A percentile compares a stretch with the other conserved stretches of the same genome.
Evolutionary conservation across 2,113 vertebrate species (phyloP).

Genomic region (Athene cunicularia): DNA sequence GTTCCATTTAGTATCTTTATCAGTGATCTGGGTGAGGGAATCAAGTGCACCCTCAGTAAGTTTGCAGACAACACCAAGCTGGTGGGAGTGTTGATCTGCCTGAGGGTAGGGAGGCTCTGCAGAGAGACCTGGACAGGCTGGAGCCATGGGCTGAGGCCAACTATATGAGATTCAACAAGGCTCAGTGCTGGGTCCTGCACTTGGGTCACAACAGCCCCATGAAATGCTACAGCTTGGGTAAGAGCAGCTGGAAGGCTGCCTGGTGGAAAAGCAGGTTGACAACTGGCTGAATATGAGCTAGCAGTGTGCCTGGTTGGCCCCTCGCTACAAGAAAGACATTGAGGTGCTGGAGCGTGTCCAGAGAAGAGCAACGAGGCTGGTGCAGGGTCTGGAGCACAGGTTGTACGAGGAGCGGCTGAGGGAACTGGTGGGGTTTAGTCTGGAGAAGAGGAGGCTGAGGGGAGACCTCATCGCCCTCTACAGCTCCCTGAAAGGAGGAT

Average conservation of each 20-base stretch:
- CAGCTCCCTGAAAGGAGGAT: background rate
- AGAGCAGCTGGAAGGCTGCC: background rate
- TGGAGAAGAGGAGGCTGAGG: background rate
- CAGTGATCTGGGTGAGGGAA: too few relatives aligned
- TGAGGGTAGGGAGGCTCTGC: too few relatives aligned
- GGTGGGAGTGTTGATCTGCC: too few relatives aligned
- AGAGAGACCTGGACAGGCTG: too few relatives aligned
- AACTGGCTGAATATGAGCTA: background rate
- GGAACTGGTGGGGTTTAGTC: background rate
- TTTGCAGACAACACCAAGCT: too few relatives aligned
- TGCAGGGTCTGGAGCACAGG: background rate
- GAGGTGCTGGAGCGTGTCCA: accelerated
- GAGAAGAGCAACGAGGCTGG: accelerated
- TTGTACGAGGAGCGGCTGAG: accelerated
- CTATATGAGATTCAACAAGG: too few relatives aligned
- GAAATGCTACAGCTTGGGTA: too few relatives aligned
- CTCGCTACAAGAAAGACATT: background rate
- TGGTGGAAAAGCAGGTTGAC: background rate
- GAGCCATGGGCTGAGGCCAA: too few relatives aligned
- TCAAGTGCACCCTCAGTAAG: too few relatives aligned
- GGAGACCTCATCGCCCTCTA: background rate
- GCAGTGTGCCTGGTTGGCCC: background rate
- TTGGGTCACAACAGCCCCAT: too few relatives aligned
- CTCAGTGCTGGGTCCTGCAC: too few relatives aligned
- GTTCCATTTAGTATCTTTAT: background rate